These are phyloP conservation scores for Caenorhabditis latens DNA, from an alignment of 1,140 invertebrate species.

Conservation along the genomic window DNA sequence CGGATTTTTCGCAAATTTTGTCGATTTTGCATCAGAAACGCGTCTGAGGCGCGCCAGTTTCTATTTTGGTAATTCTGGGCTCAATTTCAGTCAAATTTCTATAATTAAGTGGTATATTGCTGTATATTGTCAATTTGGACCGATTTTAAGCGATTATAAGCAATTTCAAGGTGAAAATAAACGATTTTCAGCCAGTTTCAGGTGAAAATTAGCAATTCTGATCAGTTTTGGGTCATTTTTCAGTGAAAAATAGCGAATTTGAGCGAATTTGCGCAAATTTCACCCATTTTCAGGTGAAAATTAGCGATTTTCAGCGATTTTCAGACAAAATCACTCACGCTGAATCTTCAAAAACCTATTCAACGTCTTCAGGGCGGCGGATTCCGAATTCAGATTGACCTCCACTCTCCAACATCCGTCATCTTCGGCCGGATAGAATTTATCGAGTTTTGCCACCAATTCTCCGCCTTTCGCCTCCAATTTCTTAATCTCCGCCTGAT, in stretches of 20 bases:
- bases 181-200: too few species aligned
- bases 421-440: slow-evolving; percentile 42
- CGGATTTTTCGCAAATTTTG: too few species aligned
- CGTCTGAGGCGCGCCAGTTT: too few species aligned
- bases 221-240: too few species aligned
- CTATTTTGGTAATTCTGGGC: too few species aligned
- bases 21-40: too few species aligned
- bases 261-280: too few species aligned
- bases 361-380: not conserved
- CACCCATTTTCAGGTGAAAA: too few species aligned
- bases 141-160: not conserved
- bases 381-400: not conserved
- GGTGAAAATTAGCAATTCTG: not conserved
- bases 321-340: slow-evolving; percentile 1
- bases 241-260: not conserved
- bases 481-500: too few species aligned
- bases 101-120: too few species aligned
- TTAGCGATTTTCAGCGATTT: not conserved
- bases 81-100: too few species aligned
- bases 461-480: slow-evolving; percentile 7
- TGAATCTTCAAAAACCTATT: not conserved
- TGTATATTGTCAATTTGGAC: too few species aligned
- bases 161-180: not conserved
- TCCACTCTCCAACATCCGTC: not conserved
- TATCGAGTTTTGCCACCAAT: not conserved